Evolutionary conservation across 1,140 invertebrate genomes (phyloP), one percentile per base, ranked within the genome.

Genomic region (Colletes gigas): DNA sequence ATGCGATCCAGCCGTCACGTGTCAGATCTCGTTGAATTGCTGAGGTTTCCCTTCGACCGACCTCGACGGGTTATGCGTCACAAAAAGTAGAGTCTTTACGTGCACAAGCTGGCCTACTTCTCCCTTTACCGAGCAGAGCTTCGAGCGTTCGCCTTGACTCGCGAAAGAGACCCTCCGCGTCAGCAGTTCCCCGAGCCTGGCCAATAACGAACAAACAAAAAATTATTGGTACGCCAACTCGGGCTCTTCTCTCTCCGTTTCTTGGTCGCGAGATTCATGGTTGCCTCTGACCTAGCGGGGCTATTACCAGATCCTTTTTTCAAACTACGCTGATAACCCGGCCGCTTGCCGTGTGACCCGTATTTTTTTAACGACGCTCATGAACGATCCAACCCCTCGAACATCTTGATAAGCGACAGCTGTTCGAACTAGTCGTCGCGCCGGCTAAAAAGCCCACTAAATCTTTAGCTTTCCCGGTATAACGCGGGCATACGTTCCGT

Each of bases 31-130:
- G 85, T 77, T 83, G 88, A 90, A 89, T 80, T 86, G 83, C 84
- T 89, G 87, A 89, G 89, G 89, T 88, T 90, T 90, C 89, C 83
- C 82, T 88, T 77, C 44, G 57, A 67, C 69, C 73, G 74, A 69
- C 77, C 71, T 71, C 78, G 68, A 14, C 78, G 74, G n/a, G 82
- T 86, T 81, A 86, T 84, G 81, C 87, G 78, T 83, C 75, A 83
- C 65, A 83, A 88, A 83, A 88, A 83, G 55, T 74, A 78, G 59
- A 84, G 55, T 76, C 81, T 87, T 85, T 84, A 85, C 85, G 73
- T 87, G 77, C 83, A 84, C 79, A 80, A 85, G 82, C 73, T 89
- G 88, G 75, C 77, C 76, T 82, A 75, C 60, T 84, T 79, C 77
- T 79, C 72, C 78, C 78, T 81, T 81, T 14, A 70, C 57, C 80